These are phyloP conservation scores for Idaea aversata DNA, from an alignment of 2,888 invertebrate species.

Conservation along the genomic window DNA sequence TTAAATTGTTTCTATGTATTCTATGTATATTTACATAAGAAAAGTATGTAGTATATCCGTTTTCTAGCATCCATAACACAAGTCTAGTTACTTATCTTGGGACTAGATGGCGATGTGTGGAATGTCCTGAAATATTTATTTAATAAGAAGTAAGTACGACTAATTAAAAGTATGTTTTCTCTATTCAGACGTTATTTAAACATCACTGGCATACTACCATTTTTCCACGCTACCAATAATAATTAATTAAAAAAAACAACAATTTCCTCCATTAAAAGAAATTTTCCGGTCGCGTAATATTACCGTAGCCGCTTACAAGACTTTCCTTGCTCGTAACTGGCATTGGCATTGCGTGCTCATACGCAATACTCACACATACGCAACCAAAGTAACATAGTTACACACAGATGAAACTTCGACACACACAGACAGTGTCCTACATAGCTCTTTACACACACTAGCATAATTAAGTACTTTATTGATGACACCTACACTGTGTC, in stretches of 20 bases:
- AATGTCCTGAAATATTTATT: too few species aligned
- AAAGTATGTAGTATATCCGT: too few species aligned
- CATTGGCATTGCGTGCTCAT: conserved; percentile 77
- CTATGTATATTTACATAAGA: too few species aligned
- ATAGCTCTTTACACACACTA: conserved; percentile 40
- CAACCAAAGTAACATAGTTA: conserved; percentile 21
- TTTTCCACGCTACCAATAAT: conserved; percentile 23
- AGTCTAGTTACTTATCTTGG: too few species aligned
- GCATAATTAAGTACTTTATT: conserved; percentile 21
- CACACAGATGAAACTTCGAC: conserved; percentile 17
- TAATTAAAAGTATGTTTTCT: too few species aligned
- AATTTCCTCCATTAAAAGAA: conserved; percentile 49
- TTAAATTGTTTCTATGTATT: too few species aligned
- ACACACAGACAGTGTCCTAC: conserved; percentile 22
- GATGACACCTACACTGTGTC: conserved; percentile 4
- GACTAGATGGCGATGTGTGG: too few species aligned
- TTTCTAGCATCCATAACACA: too few species aligned
- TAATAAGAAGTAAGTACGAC: too few species aligned
- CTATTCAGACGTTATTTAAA: not conserved
- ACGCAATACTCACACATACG: conserved; percentile 68
- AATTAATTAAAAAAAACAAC: conserved; percentile 28
- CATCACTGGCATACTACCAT: not conserved
- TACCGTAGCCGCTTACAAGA: conserved; percentile 58
- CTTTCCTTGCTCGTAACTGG: conserved; percentile 71
- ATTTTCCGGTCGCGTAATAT: conserved; percentile 75